These are phyloP conservation scores for Mixornis gularis DNA, from an alignment of 2,113 vertebrate genomes.

Conservation along the genomic window DNA sequence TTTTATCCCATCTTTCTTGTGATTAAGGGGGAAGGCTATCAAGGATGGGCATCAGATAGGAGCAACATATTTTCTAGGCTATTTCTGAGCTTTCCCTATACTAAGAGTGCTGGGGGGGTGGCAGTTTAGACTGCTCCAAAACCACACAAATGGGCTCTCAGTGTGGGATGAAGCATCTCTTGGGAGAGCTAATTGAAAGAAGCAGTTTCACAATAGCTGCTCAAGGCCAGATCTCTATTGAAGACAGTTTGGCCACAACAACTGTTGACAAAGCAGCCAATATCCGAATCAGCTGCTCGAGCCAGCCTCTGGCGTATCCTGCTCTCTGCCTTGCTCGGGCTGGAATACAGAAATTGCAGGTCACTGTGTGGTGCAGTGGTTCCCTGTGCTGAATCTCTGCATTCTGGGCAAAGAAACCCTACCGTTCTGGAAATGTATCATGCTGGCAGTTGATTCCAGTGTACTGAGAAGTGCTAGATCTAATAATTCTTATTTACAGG, in stretches of 20 bases:
- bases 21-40: neutral
- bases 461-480: neutral
- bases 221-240: neutral
- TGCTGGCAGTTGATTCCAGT: rapidly evolving
- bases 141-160: neutral
- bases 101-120: neutral
- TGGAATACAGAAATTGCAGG: neutral
- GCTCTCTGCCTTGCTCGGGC: neutral
- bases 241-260: neutral
- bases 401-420: neutral
- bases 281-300: neutral
- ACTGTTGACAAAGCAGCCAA: conserved; percentile 18
- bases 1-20: neutral
- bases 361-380: neutral
- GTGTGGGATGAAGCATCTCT: neutral
- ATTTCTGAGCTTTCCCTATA: neutral
- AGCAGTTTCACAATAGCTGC: neutral
- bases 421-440: neutral
- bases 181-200: conserved; percentile 43
- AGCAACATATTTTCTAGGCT: neutral
- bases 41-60: neutral
- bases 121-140: neutral
- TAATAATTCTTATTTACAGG: neutral
- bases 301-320: neutral
- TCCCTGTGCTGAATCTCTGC: neutral